These are phyloP conservation scores for Sphenodon punctatus DNA, from an alignment of 2,797 vertebrate genomes.

Conservation along the genomic window DNA sequence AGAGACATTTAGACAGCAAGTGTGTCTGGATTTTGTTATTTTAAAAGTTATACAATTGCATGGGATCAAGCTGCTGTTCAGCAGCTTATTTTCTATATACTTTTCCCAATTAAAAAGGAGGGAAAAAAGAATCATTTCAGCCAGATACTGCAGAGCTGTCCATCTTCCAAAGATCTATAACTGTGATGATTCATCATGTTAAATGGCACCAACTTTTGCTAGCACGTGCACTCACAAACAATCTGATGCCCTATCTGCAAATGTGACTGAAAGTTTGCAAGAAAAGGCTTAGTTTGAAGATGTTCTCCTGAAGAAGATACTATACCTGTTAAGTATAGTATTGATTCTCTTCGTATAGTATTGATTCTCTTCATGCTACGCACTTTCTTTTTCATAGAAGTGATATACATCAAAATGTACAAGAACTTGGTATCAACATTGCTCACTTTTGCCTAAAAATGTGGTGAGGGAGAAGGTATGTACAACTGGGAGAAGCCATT, in stretches of 20 bases:
- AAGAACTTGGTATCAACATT: conserved; percentile 50
- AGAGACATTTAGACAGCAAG: neutral
- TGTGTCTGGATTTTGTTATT: neutral
- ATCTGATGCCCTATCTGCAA: conserved; percentile 51
- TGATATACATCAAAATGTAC: neutral
- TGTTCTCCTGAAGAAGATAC: no score
- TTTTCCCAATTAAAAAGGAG: neutral
- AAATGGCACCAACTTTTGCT: conserved; percentile 42
- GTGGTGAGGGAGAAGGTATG: neutral
- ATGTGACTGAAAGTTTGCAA: conserved; percentile 10
- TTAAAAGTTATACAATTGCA: neutral
- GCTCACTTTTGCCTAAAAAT: conserved; percentile 47
- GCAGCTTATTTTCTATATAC: neutral
- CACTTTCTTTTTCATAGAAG: neutral
- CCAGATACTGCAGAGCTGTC: conserved; percentile 45
- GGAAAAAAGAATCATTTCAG: conserved; percentile 37
- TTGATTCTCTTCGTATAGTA: neutral
- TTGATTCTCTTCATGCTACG: neutral
- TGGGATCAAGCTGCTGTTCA: neutral
- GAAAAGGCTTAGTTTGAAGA: no score
- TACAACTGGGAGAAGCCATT: neutral
- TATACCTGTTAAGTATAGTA: no score
- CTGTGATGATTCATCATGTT: conserved; percentile 59
- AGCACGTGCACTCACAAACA: conserved; percentile 30
- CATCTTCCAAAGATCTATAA: conserved; percentile 66